Conservation (phyloP, 2,888 invertebrate genomes). For the Orchestes rusci region DNA sequence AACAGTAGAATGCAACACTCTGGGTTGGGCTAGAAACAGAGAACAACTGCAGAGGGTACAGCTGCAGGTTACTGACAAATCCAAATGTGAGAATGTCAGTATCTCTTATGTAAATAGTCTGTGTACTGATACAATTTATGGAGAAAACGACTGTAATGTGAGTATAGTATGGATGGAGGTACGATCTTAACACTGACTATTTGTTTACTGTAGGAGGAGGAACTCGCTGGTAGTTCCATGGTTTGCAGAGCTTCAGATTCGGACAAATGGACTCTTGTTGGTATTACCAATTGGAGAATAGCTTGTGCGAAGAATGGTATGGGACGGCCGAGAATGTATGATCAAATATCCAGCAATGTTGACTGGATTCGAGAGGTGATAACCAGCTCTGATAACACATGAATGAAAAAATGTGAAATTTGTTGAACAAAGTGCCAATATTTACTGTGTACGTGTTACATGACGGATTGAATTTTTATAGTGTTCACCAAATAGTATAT, state of each 20-base stretch:
- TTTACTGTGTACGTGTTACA: too few species aligned
- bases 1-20: constrained; percentile 63
- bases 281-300: constrained; percentile 80
- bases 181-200: constrained; percentile 1
- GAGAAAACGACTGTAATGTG: constrained; percentile 77
- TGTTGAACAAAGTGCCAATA: background rate
- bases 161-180: too few species aligned
- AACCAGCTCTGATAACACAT: constrained; percentile 20
- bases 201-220: constrained; percentile 63
- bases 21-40: constrained; percentile 80
- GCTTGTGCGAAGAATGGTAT: constrained; percentile 72
- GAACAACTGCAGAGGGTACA: constrained; percentile 78
- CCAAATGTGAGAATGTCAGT: constrained; percentile 77
- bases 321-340: constrained; percentile 75
- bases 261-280: constrained; percentile 70
- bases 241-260: constrained; percentile 67
- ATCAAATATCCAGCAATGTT: constrained; percentile 72
- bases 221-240: constrained; percentile 81
- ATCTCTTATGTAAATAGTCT: constrained; percentile 76
- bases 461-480: too few species aligned
- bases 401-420: too few species aligned
- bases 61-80: constrained; percentile 68
- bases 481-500: too few species aligned
- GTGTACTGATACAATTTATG: constrained; percentile 73
- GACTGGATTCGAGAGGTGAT: constrained; percentile 81